Base-by-base conservation (phyloP, 1,140 invertebrate species). In the Anoplolepis gracilipes region DNA sequence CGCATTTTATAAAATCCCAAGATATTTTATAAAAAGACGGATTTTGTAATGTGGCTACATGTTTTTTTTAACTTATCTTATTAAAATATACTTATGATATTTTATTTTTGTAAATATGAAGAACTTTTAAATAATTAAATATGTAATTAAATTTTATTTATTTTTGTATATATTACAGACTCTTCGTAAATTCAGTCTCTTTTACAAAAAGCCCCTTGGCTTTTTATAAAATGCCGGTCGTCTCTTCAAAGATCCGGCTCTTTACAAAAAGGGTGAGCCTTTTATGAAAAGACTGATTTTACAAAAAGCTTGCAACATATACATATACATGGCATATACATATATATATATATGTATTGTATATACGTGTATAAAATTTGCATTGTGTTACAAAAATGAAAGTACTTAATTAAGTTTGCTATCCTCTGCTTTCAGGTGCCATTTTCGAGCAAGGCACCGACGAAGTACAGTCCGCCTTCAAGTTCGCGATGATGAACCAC, bases 401-500 rank as follows among this genome's bases (percentile, higher is more conserved):
- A 30, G 42, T 25, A 16, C 57, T 16, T 33, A 33, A 69, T 69
- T 7, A 55, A 33, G n/a, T 55, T 36, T 28, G 33, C 30, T 33
- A 22, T 55, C 87, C 86, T 93, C 86, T 92, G 55, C 75, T 96
- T 96, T 8, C 96, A 98, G 98, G 98, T 91, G 97, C 97, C 42
- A 98, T 98, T 85, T 98, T 98, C 92, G 98, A 98, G 91, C 97
- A 98, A 92, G 97, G 97, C 67, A 98, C 97, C 0, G 97, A 98
- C 91, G 98, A 98, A 92, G 97, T 98, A 46, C 98, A 98, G 93
- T 96, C 97, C 62, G 98, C 97, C 2, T 98, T 98, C 95, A 98
- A 97, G 91, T 98, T 97, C 91, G 98, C 98, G 4, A 97, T 98
- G 96, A 94, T 97, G 61, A 97, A 97, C 91, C 97, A 98, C 92